These are phyloP conservation scores for Epicauta chinensis DNA, from an alignment of 1,140 invertebrate species.

Conservation along the genomic window DNA sequence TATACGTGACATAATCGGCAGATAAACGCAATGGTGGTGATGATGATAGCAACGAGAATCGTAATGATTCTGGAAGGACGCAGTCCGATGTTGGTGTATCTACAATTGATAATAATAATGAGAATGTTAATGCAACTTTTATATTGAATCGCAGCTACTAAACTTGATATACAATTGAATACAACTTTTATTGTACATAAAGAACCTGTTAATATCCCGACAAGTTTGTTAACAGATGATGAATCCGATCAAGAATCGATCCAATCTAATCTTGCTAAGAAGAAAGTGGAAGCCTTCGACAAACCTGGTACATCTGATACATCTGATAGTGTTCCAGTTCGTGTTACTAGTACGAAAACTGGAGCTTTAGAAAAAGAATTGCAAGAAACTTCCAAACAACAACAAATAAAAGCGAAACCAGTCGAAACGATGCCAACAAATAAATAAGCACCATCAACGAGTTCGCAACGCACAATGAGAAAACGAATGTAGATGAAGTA, in stretches of 20 bases:
- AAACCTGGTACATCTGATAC: too few species aligned
- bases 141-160: not conserved
- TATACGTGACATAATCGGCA: not conserved
- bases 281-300: slow-evolving; percentile 56
- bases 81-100: slow-evolving; percentile 25
- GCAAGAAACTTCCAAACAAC: not conserved
- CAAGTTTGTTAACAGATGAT: slow-evolving; percentile 31
- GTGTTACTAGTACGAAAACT: slow-evolving; percentile 44
- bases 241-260: slow-evolving; percentile 34
- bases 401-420: not conserved
- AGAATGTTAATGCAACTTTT: slow-evolving; percentile 14
- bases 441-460: slow-evolving; percentile 19
- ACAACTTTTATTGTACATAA: slow-evolving; percentile 25
- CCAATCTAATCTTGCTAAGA: slow-evolving; percentile 56
- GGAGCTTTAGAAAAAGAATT: slow-evolving; percentile 34
- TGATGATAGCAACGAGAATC: not conserved
- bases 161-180: slow-evolving; percentile 7
- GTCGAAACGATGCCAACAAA: slow-evolving; percentile 7
- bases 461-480: slow-evolving; percentile 11
- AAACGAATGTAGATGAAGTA: slow-evolving; percentile 13
- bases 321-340: slow-evolving; percentile 15
- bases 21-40: slow-evolving; percentile 2
- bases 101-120: slow-evolving; percentile 8
- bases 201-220: not conserved
- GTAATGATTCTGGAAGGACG: not conserved